Evolutionary conservation across 2,888 invertebrate genomes (phyloP), one percentile per base, ranked within the genome.

Genomic region (Pandemis cinnamomeana): DNA sequence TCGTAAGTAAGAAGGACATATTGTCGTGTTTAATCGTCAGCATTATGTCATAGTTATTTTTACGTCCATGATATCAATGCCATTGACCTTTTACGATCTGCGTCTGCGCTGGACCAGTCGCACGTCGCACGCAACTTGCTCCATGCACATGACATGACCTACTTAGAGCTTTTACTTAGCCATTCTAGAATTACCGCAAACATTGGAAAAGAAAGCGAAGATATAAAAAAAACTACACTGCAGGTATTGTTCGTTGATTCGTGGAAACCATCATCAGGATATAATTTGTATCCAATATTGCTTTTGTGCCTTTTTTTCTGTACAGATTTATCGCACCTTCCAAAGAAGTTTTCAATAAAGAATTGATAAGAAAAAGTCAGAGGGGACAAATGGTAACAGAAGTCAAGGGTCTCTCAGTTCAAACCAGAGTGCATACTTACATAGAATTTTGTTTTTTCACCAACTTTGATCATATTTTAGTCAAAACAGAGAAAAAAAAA

Each of bases 41-140:
- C 63, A 72, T 76, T 76, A 76, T 71, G 73, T 76, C 76, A 76
- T 72, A 73, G 51, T 76, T 76, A 76, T 76, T 73, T 76, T 76
- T 71, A 76, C 64, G 61, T 51, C 11, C 70, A 67, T 73, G 71
- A 70, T 76, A 76, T 73, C 76, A 76, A 73, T 76, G 73, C 73
- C 73, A 73, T 71, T 76, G 76, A 76, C 76, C 76, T 76, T 76
- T 73, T 71, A 71, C 27, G 71, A 61, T 55, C 67, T 64, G 71
- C 46, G 58, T 7, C 64, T 55, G 55, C 55, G 58, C 11, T 58
- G 58, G 66, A 44, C 61, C 51, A 53, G 66, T 41, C 51, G 48
- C 36, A 36, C 13, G 41, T 46, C 61, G 63, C 63, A 55, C 42
- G 68, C 27, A 42, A 44, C 71, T 63, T 27, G 41, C 41, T 66